phyloP scores from a whole-genome alignment of 2,797 vertebrate genomes.

The Propithecus deckenii region DNA sequence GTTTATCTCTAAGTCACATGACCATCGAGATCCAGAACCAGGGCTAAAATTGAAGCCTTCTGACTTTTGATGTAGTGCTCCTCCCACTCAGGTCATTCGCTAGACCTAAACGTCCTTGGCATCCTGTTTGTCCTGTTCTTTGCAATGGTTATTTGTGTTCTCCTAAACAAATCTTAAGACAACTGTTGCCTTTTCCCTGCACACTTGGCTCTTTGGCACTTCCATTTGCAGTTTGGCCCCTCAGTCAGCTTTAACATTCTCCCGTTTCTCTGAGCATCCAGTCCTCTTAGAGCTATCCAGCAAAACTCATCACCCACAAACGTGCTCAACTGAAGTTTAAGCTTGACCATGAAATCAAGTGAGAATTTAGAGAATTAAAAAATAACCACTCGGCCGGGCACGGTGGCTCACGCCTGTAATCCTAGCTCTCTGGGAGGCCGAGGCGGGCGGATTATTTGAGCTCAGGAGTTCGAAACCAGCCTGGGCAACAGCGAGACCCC shows the following conservation, averaged over 20 bases:
- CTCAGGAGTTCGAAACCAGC: too few relatives aligned
- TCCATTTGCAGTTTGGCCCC: not conserved
- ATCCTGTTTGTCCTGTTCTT: not conserved
- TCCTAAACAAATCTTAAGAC: conserved; percentile 6
- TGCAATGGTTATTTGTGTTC: not conserved
- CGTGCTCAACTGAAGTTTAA: conserved; percentile 25
- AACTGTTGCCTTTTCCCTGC: not conserved
- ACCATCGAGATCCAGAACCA: not conserved
- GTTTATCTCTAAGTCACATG: not conserved
- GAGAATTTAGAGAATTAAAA: not conserved
- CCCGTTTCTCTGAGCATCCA: not conserved
- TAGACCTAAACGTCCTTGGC: not conserved
- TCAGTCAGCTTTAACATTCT: not conserved
- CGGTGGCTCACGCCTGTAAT: too few relatives aligned
- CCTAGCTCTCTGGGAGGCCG: too few relatives aligned
- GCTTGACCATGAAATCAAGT: conserved; percentile 38
- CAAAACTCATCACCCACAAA: conserved; percentile 17
- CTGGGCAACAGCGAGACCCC: too few relatives aligned
- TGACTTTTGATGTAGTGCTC: not conserved
- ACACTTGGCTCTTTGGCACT: not conserved
- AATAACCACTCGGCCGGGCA: not conserved
- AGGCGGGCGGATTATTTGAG: too few relatives aligned
- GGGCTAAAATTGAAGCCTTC: not conserved
- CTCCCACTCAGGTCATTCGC: not conserved
- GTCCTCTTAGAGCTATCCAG: not conserved